These are phyloP conservation scores for Cherax destructor DNA, from an alignment of 1,140 invertebrate species.

Conservation along the genomic window DNA sequence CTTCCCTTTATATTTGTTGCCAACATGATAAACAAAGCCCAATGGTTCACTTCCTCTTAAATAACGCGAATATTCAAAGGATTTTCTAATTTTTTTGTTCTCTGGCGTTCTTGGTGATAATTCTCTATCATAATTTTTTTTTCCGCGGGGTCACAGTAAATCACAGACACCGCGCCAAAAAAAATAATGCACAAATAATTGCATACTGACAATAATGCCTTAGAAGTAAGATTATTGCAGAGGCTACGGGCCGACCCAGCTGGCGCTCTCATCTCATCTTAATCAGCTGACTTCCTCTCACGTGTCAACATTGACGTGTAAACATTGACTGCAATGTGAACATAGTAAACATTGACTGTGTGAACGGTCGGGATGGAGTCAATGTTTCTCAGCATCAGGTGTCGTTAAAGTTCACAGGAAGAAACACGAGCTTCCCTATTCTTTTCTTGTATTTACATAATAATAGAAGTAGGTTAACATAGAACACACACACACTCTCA, in stretches of 20 bases:
- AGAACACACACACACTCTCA: no score
- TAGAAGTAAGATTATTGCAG: conserved; percentile 59
- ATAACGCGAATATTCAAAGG: neutral
- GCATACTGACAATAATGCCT: conserved; percentile 54
- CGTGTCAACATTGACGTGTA: no score
- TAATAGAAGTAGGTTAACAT: no score
- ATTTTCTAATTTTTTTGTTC: neutral
- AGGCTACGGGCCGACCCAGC: conserved; percentile 45
- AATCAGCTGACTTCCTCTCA: neutral
- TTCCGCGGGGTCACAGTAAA: neutral
- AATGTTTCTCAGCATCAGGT: no score
- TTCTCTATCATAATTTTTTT: neutral
- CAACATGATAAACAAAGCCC: neutral
- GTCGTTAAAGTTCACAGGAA: no score
- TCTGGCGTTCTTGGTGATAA: neutral
- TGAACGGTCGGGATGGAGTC: no score
- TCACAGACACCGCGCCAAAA: neutral
- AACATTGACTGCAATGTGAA: no score
- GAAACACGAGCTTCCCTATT: no score
- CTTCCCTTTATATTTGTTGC: neutral
- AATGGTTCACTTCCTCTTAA: neutral
- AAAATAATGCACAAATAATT: conserved; percentile 49
- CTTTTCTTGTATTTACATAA: no score
- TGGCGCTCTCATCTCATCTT: neutral
- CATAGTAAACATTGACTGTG: no score